phyloP scores from a whole-genome alignment of 2,113 vertebrate species.

The Crypturellus undulatus region DNA sequence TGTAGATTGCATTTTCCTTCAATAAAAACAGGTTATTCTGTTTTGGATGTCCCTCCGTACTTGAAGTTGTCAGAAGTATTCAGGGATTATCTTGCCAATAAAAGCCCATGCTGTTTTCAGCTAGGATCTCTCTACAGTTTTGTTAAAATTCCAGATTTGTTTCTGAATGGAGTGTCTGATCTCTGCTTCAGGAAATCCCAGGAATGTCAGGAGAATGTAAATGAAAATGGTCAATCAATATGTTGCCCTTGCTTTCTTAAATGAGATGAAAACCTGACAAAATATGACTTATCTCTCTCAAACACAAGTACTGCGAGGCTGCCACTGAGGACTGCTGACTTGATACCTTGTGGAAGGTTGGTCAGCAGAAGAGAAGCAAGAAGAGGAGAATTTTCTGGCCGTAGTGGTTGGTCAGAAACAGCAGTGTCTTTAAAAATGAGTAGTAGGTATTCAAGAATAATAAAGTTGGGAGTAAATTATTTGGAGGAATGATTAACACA shows the following conservation, averaged over 20 bases:
- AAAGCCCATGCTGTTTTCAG: not conserved
- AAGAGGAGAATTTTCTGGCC: not conserved
- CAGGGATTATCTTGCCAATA: not conserved
- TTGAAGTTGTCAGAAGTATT: not conserved
- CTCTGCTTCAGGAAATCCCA: constrained; percentile 5
- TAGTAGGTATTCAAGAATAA: not conserved
- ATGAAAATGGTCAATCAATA: constrained; percentile 7
- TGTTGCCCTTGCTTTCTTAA: not conserved
- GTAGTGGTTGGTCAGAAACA: not conserved
- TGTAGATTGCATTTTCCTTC: not conserved
- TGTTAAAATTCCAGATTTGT: constrained; percentile 24
- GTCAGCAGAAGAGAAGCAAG: not conserved
- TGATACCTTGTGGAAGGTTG: not conserved
- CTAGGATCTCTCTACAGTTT: not conserved
- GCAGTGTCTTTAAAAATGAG: not conserved
- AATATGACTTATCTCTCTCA: not conserved
- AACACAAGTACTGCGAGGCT: not conserved
- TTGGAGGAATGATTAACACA: not conserved
- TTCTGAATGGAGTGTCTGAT: not conserved
- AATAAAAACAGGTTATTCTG: not conserved
- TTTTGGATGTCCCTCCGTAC: not conserved
- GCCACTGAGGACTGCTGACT: not conserved
- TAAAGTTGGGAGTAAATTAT: not conserved
- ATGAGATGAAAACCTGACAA: not conserved
- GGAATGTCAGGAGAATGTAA: constrained; percentile 11